Conservation (phyloP, 2,113 vertebrate species). For the Chlamydotis undulata region DNA sequence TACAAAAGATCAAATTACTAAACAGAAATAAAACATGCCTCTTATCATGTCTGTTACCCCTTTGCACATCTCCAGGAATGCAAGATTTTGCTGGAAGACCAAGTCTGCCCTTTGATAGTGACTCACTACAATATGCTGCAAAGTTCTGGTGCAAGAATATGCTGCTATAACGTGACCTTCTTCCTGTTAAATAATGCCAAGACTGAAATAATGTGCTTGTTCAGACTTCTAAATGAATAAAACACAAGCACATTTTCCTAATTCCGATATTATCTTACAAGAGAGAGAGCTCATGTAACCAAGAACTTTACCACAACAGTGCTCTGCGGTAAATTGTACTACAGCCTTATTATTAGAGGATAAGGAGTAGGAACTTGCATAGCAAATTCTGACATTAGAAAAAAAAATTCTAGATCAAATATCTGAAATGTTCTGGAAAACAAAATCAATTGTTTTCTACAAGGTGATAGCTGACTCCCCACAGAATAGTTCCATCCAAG, state of each 20-base stretch:
- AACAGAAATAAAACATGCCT: background rate
- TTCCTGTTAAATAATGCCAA: conserved; percentile 22
- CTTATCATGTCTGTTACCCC: background rate
- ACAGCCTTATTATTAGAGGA: background rate
- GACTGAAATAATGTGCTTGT: background rate
- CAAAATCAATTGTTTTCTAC: background rate
- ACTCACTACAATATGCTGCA: conserved; percentile 9
- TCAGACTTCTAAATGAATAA: background rate
- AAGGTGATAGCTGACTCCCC: background rate
- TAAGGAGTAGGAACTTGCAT: background rate
- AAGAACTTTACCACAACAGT: background rate
- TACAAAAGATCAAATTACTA: background rate
- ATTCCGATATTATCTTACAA: background rate
- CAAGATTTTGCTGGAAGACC: background rate
- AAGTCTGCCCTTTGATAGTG: conserved; percentile 10
- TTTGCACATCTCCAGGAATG: background rate
- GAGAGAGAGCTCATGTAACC: background rate
- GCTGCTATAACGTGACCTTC: background rate
- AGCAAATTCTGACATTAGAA: background rate
- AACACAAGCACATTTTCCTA: conserved; percentile 19
- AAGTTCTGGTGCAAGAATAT: background rate
- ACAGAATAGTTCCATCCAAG: background rate
- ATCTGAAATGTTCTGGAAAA: background rate
- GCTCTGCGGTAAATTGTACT: background rate
- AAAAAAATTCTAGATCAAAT: background rate